Base-by-base conservation (phyloP, 2,888 invertebrate genomes). In the Dioctria linearis region DNA sequence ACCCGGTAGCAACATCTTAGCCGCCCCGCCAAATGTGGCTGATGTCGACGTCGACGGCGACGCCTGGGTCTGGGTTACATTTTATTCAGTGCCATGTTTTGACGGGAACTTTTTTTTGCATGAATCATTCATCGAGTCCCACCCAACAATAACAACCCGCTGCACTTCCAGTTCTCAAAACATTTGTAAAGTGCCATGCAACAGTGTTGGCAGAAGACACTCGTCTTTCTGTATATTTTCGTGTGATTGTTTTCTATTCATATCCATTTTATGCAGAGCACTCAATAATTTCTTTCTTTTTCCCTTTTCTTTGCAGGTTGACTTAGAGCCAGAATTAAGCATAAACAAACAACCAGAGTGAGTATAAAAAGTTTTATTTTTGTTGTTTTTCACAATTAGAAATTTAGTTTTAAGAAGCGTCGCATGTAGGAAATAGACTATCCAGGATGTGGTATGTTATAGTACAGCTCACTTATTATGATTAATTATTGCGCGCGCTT, bases 321-420 rank as follows among this genome's bases (percentile, higher is more conserved):
- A 94, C 88, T 94, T 94, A 88, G 94, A 95, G 89, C 93, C 93
- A 85, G 93, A 94, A 89, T 92, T 94, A 81, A 93, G 94, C 89
- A 93, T 95, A 83, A 93, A 95, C 89, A 91, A 91, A 86, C 92
- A 95, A 88, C 92, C 93, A 86, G 93, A 95, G 95, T 95, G 91
- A 95, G 95, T 94, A 89, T 69, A n/a, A n/a, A n/a, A n/a, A n/a
- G 5, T 59, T 73, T 8, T 25, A 25, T 25, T 25, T 25, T 25
- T 25, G 0, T 25, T 25, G 0, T 25, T 25, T 25, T 25, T 1
- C 2, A n/a, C n/a, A n/a, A 25, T 25, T 25, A 25, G 25, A 25
- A 25, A 25, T 25, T 25, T 25, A 25, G 25, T 25, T 25, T 25
- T 25, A 25, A 25, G 25, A 25, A 25, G 25, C 25, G 2, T 2